These are phyloP conservation scores for Strigamia crassipes DNA, from an alignment of 2,888 invertebrate species.

Conservation along the genomic window DNA sequence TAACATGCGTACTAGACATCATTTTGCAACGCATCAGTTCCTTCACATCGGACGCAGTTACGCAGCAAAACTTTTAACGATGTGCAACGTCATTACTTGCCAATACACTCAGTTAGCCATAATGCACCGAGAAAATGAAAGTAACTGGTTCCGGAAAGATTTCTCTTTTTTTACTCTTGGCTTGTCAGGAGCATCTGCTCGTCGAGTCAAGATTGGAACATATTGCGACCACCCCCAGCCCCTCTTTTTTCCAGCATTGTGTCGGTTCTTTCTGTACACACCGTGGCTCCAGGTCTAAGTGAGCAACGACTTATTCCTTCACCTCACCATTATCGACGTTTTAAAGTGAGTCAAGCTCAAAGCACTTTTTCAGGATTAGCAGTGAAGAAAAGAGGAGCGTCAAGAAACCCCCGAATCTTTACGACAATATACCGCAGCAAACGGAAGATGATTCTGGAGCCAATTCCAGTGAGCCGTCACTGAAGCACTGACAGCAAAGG, in stretches of 20 bases:
- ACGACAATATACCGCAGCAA: conserved; percentile 5
- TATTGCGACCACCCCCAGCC: background rate
- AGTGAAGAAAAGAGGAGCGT: background rate
- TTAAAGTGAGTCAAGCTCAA: background rate
- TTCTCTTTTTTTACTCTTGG: conserved; percentile 5
- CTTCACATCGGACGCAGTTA: background rate
- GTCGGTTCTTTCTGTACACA: background rate
- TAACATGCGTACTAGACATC: background rate
- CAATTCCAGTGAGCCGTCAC: conserved; percentile 12
- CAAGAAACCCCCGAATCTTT: background rate
- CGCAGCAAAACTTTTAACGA: conserved; percentile 12
- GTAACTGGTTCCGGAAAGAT: background rate
- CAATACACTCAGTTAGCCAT: background rate
- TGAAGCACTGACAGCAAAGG: conserved; percentile 15
- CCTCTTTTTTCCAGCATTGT: background rate
- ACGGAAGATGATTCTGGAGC: conserved; percentile 16
- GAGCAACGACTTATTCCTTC: background rate
- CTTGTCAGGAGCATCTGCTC: conserved; percentile 16
- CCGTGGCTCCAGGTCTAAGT: background rate
- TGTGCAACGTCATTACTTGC: conserved; percentile 16
- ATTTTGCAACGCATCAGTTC: background rate
- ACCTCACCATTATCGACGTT: background rate
- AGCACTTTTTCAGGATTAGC: conserved; percentile 16
- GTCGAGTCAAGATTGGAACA: background rate
- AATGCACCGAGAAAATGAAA: background rate